These are phyloP conservation scores for Dione vanillae DNA, from an alignment of 2,888 invertebrate species.

Conservation along the genomic window DNA sequence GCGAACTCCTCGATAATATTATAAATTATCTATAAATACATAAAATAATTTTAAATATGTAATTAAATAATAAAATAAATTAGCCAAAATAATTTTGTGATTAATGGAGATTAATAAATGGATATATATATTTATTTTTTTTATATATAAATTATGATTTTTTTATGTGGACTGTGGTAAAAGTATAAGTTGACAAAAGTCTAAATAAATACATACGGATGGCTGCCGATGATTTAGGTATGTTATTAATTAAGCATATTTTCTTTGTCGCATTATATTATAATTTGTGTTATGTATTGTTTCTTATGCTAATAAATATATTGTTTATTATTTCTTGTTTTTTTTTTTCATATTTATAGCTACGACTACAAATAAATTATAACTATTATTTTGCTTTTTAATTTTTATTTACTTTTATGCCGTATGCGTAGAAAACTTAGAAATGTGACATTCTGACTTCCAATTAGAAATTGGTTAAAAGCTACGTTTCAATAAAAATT, in stretches of 20 bases:
- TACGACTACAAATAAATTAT: not conserved
- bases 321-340: not conserved
- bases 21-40: not conserved
- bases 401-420: not conserved
- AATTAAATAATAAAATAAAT: not conserved
- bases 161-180: conserved; percentile 35
- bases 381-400: not conserved
- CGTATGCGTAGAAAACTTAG: too few relatives aligned
- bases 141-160: not conserved
- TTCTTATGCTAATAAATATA: not conserved
- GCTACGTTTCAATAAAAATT: too few relatives aligned
- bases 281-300: not conserved
- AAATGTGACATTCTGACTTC: too few relatives aligned
- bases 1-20: conserved; percentile 24
- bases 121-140: conserved; percentile 13
- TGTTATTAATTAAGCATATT: conserved; percentile 9
- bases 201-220: conserved; percentile 35
- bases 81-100: not conserved
- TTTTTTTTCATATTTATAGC: not conserved
- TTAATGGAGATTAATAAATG: not conserved
- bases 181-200: not conserved
- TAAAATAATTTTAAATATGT: conserved; percentile 1
- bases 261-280: too few relatives aligned
- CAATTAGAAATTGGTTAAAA: too few relatives aligned
- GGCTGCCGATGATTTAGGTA: conserved; percentile 44